phyloP scores from a whole-genome alignment of 2,113 vertebrate species.

The Ptychochromis oligacanthus region DNA sequence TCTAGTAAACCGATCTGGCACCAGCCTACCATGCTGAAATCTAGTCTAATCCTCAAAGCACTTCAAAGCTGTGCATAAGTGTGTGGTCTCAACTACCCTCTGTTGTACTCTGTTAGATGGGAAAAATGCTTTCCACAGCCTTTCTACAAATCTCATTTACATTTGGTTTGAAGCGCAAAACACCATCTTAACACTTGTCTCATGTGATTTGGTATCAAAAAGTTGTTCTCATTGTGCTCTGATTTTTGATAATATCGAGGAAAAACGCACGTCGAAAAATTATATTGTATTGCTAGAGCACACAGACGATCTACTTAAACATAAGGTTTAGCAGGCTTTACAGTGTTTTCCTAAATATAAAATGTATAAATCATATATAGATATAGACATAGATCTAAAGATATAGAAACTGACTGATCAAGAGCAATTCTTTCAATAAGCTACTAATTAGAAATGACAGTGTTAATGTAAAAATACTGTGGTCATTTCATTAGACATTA shows the following conservation, averaged over 20 bases:
- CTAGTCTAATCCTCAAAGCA: constrained; percentile 55
- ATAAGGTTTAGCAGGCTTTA: neutral
- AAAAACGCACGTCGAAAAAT: neutral
- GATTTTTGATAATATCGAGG: neutral
- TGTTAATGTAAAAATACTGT: neutral
- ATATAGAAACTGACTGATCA: neutral
- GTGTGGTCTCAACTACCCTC: neutral
- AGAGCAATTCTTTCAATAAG: neutral
- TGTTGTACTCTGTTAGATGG: neutral
- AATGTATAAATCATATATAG: neutral
- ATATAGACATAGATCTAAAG: neutral
- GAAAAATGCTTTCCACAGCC: neutral
- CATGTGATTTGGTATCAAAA: neutral
- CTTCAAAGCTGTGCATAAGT: constrained; percentile 45
- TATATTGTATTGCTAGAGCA: neutral
- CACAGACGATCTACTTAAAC: neutral
- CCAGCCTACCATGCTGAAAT: constrained; percentile 17
- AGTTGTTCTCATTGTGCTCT: neutral
- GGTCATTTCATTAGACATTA: neutral
- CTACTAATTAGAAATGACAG: neutral
- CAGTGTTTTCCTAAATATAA: neutral
- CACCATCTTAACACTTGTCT: constrained; percentile 8
- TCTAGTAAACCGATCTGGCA: constrained; percentile 50
- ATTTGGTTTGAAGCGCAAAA: constrained; percentile 11
- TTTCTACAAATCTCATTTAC: constrained; percentile 19